Conservation (phyloP, 2,113 vertebrate genomes). For the Oceanites oceanicus region DNA sequence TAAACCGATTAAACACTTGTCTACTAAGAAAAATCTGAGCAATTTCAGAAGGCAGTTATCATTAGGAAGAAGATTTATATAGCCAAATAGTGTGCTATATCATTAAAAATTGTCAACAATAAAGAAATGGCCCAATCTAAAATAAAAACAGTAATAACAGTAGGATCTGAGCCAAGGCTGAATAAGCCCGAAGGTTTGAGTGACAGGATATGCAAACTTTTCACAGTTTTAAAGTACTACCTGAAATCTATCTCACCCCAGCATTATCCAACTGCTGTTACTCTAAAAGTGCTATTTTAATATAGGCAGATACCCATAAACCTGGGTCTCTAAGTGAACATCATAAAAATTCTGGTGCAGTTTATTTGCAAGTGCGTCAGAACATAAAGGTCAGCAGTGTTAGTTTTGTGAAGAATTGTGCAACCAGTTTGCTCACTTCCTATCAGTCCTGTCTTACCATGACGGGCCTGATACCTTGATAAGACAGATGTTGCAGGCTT, state of each 20-base stretch:
- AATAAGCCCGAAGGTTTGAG: not conserved
- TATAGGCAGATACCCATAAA: not conserved
- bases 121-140: not conserved
- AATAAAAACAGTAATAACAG: not conserved
- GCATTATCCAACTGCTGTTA: not conserved
- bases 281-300: not conserved
- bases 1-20: constrained; percentile 26
- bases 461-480: not conserved
- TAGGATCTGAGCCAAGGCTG: not conserved
- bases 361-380: not conserved
- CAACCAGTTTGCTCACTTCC: not conserved
- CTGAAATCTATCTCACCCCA: not conserved
- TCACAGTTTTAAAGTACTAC: not conserved
- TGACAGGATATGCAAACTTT: not conserved
- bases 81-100: not conserved
- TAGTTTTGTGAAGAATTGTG: not conserved
- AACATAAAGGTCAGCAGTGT: too few relatives aligned
- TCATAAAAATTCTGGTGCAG: not conserved
- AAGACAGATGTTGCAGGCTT: not conserved
- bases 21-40: constrained; percentile 19
- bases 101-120: not conserved
- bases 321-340: not conserved
- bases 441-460: not conserved
- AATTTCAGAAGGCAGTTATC: not conserved
- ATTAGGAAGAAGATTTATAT: not conserved